These are phyloP conservation scores for Nasua narica DNA, from an alignment of 2,797 vertebrate species.

Conservation along the genomic window DNA sequence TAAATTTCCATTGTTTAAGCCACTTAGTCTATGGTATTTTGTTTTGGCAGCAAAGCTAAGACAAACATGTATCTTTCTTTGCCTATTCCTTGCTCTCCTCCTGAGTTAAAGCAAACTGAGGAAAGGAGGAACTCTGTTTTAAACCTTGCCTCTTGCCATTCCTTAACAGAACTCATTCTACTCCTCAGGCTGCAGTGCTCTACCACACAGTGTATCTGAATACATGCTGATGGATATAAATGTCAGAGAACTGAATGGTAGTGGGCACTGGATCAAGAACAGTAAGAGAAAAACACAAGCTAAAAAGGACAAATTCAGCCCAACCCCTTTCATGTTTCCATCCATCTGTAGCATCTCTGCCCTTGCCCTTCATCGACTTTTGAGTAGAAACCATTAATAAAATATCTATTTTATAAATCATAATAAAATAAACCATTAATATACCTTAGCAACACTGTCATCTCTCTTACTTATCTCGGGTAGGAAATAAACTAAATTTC, in stretches of 20 bases:
- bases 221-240: neutral
- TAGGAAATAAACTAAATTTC: slow-evolving; percentile 26
- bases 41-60: neutral
- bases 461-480: neutral
- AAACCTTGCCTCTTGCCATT: neutral
- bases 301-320: neutral
- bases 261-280: neutral
- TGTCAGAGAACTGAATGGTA: neutral
- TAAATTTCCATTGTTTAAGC: neutral
- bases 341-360: neutral
- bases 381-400: neutral
- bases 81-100: neutral
- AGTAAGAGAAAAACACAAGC: neutral
- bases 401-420: neutral
- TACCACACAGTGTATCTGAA: neutral
- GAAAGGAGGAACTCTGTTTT: neutral
- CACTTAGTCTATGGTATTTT: neutral
- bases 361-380: neutral
- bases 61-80: neutral
- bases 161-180: neutral
- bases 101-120: neutral
- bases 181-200: neutral
- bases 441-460: neutral
- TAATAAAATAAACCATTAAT: neutral
- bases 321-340: neutral